Base-by-base conservation (phyloP, 2,888 invertebrate genomes). In the Drosophila mimetica region DNA sequence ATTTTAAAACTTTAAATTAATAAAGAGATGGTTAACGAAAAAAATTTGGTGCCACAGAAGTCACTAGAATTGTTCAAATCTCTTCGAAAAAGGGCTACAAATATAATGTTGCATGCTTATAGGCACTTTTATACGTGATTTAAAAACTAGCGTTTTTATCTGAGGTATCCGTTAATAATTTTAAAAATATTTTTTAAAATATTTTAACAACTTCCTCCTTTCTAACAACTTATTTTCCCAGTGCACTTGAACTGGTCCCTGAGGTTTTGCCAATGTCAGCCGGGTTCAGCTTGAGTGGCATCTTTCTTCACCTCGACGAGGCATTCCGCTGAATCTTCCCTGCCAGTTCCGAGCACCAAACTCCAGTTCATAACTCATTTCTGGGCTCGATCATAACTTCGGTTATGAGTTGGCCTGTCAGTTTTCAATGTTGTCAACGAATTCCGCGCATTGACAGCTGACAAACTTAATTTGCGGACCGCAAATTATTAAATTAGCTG, bases 391-490 rank as follows among this genome's bases (percentile, higher is more conserved):
- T 89, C 79, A 89, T 89, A 89, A 83, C 69, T 86, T 80, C 80
- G 81, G 85, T 89, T 89, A 89, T 90, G 89, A 90, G 89, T 87
- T 82, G 78, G 70, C 74, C 86, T 90, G 90, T 89, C 90, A 89
- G 89, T 80, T 80, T 87, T 85, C 75, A 86, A 89, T 90, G 90
- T 84, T 90, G 90, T 90, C 90, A 86, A 89, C 89, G 28, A 90
- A 90, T 90, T 90, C 90, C 81, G 71, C 58, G 77, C 82, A 86
- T 89, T 85, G 80, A 76, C 84, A 89, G 85, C 84, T 90, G 90
- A 90, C 90, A 90, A 90, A 88, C 84, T 90, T 86, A 90, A 90
- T 90, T 89, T 90, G 80, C 59, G 69, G 79, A 30, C 72, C 52
- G 79, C 71, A 81, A 79, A 84, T 81, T 84, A 84, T 81, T 82